A percentile compares a stretch with the other conserved stretches of the same genome.
phyloP scores from a whole-genome alignment of 1,140 invertebrate genomes.

The Trichoplusia ni region DNA sequence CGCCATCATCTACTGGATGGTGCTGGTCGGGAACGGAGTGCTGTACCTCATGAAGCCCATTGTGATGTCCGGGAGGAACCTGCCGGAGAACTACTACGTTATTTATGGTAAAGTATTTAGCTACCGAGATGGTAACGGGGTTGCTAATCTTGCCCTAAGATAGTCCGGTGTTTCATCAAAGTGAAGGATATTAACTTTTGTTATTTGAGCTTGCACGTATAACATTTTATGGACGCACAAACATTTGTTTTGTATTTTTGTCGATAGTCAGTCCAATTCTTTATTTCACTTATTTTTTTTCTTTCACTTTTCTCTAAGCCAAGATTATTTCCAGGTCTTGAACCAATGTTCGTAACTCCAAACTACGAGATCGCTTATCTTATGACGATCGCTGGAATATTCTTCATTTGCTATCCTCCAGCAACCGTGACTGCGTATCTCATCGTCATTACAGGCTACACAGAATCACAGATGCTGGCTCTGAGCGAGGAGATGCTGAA shows the following conservation, averaged over 20 bases:
- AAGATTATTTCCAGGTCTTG: constrained; percentile 30
- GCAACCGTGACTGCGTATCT: constrained; percentile 28
- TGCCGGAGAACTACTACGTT: constrained; percentile 52
- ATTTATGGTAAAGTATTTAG: constrained; percentile 58
- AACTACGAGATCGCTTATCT: constrained; percentile 39
- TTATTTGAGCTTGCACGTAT: no score
- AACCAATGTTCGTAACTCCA: constrained; percentile 38
- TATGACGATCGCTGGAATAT: constrained; percentile 3
- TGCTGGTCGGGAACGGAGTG: constrained; percentile 45
- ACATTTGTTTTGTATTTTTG: no score
- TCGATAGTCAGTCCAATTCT: no score
- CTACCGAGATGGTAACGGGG: no score
- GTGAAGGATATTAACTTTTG: no score
- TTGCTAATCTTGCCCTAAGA: no score
- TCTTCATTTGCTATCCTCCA: constrained; percentile 21
- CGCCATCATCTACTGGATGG: constrained; percentile 51
- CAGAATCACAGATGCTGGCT: constrained; percentile 41
- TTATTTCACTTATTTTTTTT: no score
- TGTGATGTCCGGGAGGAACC: constrained; percentile 50
- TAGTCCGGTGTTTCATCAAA: no score
- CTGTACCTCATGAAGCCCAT: constrained; percentile 46
- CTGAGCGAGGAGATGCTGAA: constrained; percentile 13
- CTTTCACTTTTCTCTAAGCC: neutral
- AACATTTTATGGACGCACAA: no score
- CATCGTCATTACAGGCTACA: constrained; percentile 36